Base-by-base conservation (phyloP, 2,113 vertebrate species). In the Cygnus buccinator region DNA sequence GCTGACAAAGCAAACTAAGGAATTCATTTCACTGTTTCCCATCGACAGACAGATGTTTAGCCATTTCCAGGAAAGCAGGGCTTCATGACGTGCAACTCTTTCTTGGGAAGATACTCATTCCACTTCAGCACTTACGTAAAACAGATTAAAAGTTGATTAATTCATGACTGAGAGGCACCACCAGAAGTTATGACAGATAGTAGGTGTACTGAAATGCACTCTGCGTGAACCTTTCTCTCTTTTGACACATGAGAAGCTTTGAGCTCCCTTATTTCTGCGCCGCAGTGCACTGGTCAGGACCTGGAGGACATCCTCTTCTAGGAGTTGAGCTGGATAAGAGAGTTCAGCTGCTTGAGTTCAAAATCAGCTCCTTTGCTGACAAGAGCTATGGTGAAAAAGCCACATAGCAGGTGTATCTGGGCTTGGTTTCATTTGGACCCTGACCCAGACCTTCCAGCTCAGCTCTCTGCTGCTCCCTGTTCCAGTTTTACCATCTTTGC, bases 381-480 rank as follows among this genome's bases (percentile, higher is more conserved):
- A 44, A 31, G 17, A 82, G 25, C 71, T 39, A 12, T 22, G 18
- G 31, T 61, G 65, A 12, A 35, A 26, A 19, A 39, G 58, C 25
- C 54, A 14, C 11, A 44, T 22, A 61, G 26, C 17, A 35, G 25
- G 4, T 39, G 0, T 11, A 1, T 39, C 44, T 22, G 22, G 48
- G 62, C 13, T 55, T 39, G 26, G 7, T 37, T 28, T 84, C 2
- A 1, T 39, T 39, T 52, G 57, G 7, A 17, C 11, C 35, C 44
- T 15, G 10, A 44, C 18, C 10, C 19, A 21, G 41, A 58, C 33
- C 19, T 52, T 17, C 52, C 52, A 26, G 6, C 21, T 92, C 1
- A 0, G 4, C 11, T 43, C 26, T 3, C 12, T 48, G 5, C 9
- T 59, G 55, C 0, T 0, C 7, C 31, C 16, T 50, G 57, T 57